Base-by-base conservation (phyloP, 2,888 invertebrate species). In the Chaitophorus viminalis region DNA sequence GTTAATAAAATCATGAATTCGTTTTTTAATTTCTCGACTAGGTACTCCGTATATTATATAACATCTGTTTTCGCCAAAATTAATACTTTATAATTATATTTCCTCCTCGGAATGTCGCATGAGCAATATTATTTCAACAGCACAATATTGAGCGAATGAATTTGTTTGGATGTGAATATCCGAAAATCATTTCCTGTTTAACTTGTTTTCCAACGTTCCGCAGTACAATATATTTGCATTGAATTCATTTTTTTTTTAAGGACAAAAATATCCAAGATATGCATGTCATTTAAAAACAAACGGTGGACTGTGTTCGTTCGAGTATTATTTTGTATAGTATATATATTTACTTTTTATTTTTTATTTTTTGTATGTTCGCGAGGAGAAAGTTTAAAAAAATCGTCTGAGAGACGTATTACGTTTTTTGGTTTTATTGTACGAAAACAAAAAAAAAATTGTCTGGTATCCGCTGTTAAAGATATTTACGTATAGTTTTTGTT, bases 171-270 rank as follows among this genome's bases (percentile, higher is more conserved):
- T 77, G 33, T 65, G 65, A 84, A 65, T 14, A 31, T 84, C 76
- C 31, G 75, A 85, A 77, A 85, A 85, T 77, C 68, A 76, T 84
- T 84, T 84, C 65, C 65, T n/a, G 75, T 83, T 65, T 54, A 46
- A 68, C 76, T 77, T 11, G 77, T 65, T 85, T 85, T 85, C 76
- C 76, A 77, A 74, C 21, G 82, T 72, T 33, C 68, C 46, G 65
- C 65, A 21, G 4, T 68, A 70, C 39, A 17, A 81, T 25, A 17
- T 83, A 83, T 84, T 84, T 84, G 75, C 83, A 76, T 84, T 75
- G 31, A 85, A 77, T 85, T 68, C 33, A 46, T 85, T 85, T 83
- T 65, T 83, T 83, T 33, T 25, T 33, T 52, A 25, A n/a, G n/a
- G n/a, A n/a, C n/a, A n/a, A n/a, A n/a, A 8, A 29, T 21, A 75